Evolutionary conservation across 2,113 vertebrate species (phyloP).

Genomic region (Dunckerocampus dactyliophorus): DNA sequence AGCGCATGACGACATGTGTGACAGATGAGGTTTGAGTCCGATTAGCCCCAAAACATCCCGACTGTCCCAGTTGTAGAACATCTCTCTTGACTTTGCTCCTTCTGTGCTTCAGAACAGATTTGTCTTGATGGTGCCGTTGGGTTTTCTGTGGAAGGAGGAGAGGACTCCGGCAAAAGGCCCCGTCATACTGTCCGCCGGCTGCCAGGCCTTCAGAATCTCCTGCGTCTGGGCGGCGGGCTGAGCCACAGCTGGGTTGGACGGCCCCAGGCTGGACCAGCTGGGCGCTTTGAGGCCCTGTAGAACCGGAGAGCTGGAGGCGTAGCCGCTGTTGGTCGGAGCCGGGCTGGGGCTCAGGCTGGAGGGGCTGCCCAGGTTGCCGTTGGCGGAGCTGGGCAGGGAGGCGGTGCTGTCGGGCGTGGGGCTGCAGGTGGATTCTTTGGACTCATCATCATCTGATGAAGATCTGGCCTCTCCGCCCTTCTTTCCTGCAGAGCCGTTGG

Average conservation of each 20-base stretch:
- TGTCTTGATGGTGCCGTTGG: constrained; percentile 81
- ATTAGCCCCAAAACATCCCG: background rate
- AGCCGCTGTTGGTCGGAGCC: constrained; percentile 65
- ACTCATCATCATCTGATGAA: constrained; percentile 90
- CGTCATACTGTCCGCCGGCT: constrained; percentile 84
- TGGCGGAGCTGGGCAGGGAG: constrained; percentile 79
- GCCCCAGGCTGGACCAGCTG: constrained; percentile 80
- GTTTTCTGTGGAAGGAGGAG: constrained; percentile 93
- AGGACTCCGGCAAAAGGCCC: constrained; percentile 93
- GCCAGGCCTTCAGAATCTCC: constrained; percentile 92
- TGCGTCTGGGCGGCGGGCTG: constrained; percentile 70
- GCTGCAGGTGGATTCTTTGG: constrained; percentile 94
- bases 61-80: background rate
- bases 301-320: constrained; percentile 73
- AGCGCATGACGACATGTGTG: background rate
- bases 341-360: constrained; percentile 90
- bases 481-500: constrained; percentile 68
- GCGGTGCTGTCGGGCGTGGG: constrained; percentile 96
- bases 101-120: constrained; percentile 87
- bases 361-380: constrained; percentile 79
- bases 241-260: constrained; percentile 72
- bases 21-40: background rate
- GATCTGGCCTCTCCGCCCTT: constrained; percentile 79
- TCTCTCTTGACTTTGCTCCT: constrained; percentile 6
- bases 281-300: constrained; percentile 83